These are phyloP conservation scores for Guaruba guarouba DNA, from an alignment of 2,113 vertebrate genomes.

Conservation along the genomic window DNA sequence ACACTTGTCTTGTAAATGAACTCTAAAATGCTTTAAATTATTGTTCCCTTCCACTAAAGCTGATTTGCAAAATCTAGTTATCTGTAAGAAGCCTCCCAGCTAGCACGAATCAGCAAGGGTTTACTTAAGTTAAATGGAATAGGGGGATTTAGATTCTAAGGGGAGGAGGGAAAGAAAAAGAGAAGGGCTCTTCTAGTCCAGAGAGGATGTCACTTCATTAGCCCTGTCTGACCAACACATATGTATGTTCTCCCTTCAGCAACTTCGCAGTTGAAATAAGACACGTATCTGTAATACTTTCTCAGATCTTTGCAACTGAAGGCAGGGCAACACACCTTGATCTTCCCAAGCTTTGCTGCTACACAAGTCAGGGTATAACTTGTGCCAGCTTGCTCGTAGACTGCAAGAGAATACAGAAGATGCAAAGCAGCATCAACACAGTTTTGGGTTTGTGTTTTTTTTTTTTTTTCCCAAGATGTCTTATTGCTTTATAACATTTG, in stretches of 20 bases:
- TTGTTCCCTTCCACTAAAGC: background rate
- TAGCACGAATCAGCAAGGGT: background rate
- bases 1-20: background rate
- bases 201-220: background rate
- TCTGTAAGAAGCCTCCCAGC: background rate
- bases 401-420: background rate
- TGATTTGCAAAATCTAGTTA: conserved; percentile 33
- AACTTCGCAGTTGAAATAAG: background rate
- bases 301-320: background rate
- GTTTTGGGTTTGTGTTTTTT: background rate
- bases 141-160: background rate
- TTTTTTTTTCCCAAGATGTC: background rate
- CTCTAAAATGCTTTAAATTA: background rate
- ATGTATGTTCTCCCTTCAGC: background rate
- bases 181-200: background rate
- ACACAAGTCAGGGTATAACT: background rate
- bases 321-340: background rate
- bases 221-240: rapidly evolving
- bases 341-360: background rate
- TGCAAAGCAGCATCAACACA: background rate
- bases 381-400: background rate
- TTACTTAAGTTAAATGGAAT: background rate
- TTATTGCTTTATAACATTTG: background rate
- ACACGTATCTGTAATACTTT: background rate
- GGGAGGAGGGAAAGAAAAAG: background rate